phyloP scores from a whole-genome alignment of 1,140 invertebrate genomes.

The Papilio polytes region DNA sequence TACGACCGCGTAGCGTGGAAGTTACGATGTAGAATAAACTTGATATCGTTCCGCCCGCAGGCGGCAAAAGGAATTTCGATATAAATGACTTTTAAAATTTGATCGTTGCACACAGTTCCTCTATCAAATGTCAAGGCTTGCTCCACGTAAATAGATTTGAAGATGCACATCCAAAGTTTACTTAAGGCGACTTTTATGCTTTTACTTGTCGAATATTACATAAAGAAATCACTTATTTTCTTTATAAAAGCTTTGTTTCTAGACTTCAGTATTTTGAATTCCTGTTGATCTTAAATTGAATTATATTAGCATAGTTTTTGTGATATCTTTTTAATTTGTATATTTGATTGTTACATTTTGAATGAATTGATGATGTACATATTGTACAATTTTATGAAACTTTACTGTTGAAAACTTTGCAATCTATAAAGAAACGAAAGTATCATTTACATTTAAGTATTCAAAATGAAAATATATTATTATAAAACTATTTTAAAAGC shows the following conservation, averaged over 20 bases:
- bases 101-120: slow-evolving; percentile 83
- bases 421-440: too few species aligned
- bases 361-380: too few species aligned
- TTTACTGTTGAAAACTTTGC: too few species aligned
- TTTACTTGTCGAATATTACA: slow-evolving; percentile 12
- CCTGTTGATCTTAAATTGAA: not conserved
- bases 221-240: not conserved
- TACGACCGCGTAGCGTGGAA: slow-evolving; percentile 57
- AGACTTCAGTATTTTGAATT: not conserved
- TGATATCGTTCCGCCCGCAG: slow-evolving; percentile 77
- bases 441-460: too few species aligned
- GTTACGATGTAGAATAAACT: slow-evolving; percentile 81
- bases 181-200: slow-evolving; percentile 75
- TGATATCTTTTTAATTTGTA: too few species aligned
- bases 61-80: slow-evolving; percentile 82
- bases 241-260: not conserved
- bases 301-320: too few species aligned
- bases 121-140: slow-evolving; percentile 81
- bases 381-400: too few species aligned
- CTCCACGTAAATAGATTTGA: slow-evolving; percentile 79
- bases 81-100: slow-evolving; percentile 84
- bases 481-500: too few species aligned
- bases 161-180: slow-evolving; percentile 78
- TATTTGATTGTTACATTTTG: too few species aligned
- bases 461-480: too few species aligned